Evolutionary conservation across 2,888 invertebrate species (phyloP), one percentile per base, ranked within the genome.

Genomic region (Amphiduros pacificus): DNA sequence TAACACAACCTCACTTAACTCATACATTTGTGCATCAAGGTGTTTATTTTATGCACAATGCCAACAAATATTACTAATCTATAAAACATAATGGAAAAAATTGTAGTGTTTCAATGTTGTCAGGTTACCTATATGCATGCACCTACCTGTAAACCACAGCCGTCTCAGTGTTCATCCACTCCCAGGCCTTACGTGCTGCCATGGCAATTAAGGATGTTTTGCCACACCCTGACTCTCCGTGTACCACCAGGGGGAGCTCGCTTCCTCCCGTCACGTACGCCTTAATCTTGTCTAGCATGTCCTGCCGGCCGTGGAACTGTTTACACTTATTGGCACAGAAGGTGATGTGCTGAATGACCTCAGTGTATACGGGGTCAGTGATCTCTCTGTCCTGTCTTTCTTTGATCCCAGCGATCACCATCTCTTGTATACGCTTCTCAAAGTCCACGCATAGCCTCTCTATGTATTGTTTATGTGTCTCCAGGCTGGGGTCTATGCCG

Each of bases 141-240:
- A 74, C n/a, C n/a, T n/a, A n/a, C n/a, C n/a, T 73, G 50, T 70
- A 55, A 20, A 77, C 50, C n/a, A 75, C 63, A 0, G 66, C 66
- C 2, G 69, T 68, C 29, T 67, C 68, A n/a, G 64, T 61, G 1
- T 61, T 50, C 22, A 69, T 60, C 71, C 71, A 72, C 0, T 62
- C 51, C 62, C 66, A 67, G 3, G 71, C 63, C 27, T 66, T 55
- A 26, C 64, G 68, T 4, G 89, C 88, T 11, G 90, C 88, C 66
- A 90, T 87, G 0, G 92, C 90, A 40, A 91, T 86, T 5, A 92
- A 83, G 0, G 91, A 90, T 3, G 91, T 91, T 83, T 93, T 93
- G 0, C 93, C 93, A 79, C 90, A 90, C 11, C 93, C 93, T n/a
- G 88, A 87, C 28, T 89, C 87, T 0, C 92, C 92, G 64, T 90